Evolutionary conservation across 2,888 invertebrate species (phyloP), one percentile per base, ranked within the genome.

Genomic region (Drosophila pegasa): DNA sequence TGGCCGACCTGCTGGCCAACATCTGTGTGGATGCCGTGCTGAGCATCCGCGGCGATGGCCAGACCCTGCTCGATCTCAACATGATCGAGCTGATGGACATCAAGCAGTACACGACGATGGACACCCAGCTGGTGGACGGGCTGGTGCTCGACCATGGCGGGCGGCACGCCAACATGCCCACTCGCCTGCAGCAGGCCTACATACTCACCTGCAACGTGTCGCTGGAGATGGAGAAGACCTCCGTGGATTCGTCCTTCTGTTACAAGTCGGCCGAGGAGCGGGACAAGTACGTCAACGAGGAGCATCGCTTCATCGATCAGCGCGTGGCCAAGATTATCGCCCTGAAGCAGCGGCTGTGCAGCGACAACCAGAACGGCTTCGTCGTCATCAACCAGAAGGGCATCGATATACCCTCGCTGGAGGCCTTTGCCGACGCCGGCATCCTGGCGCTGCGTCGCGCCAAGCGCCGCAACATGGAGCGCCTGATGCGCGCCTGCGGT

Each of bases 81-180:
- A 99, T 99, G 99, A 95, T 99, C 45, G 99, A 99, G 92, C 94
- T 99, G 50, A 98, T 98, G 98, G 98, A 99, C 91, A 99, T 99
- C 98, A 96, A 97, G 88, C 97, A 97, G 88, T 96, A 96, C 92
- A 96, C 96, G 41, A 95, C 96, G 35, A 94, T 95, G 2, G 97
- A 97, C 84, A 96, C 97, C 0, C 93, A 93, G 61, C 93, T 98
- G 54, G 94, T 99, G 50, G 95, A 95, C 91, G 98, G 98, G 88
- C 95, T 97, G 70, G 99, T 99, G 0, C 92, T 99, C 92, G 99
- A 99, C 93, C 99, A 99, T 91, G 99, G 99, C 33, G 95, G 97
- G 0, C 95, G 99, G 45, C 99, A 99, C 93, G 98, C 99, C 0
- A 98, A 99, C 90, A 99, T 99, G 99, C 98, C 98, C 5, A 99